phyloP scores from a whole-genome alignment of 2,797 vertebrate species.

The Streptopelia turtur region DNA sequence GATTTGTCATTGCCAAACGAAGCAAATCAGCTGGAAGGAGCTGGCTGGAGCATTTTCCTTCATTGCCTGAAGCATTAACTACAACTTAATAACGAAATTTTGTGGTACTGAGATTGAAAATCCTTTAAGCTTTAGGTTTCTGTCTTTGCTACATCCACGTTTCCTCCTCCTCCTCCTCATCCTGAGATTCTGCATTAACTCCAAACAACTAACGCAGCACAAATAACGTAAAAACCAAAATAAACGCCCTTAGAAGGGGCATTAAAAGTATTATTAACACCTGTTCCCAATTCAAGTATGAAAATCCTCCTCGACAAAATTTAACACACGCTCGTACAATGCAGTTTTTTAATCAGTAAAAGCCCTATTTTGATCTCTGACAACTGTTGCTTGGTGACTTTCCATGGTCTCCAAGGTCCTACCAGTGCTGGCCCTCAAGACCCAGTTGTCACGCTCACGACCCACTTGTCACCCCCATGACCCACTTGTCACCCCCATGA shows the following conservation, averaged over 20 bases:
- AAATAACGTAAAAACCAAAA: neutral
- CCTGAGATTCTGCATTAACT: neutral
- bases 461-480: neutral
- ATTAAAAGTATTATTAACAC: neutral
- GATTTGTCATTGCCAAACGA: neutral
- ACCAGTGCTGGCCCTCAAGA: accelerated
- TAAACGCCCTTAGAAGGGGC: neutral
- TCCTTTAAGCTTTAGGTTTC: neutral
- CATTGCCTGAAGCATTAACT: neutral
- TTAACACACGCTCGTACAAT: neutral
- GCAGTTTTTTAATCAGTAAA: neutral
- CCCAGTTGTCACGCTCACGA: neutral
- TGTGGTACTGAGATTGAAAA: neutral
- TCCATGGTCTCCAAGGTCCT: neutral
- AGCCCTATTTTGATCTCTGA: neutral
- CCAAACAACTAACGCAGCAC: neutral
- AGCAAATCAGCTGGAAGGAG: neutral
- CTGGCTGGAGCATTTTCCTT: neutral
- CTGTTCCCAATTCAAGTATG: neutral
- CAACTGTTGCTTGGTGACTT: neutral
- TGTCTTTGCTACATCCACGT: too few relatives aligned
- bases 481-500: neutral
- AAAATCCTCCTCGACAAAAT: neutral
- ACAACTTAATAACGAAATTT: neutral
- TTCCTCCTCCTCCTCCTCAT: neutral